These are phyloP conservation scores for Eulemur macaco DNA, from an alignment of 2,113 vertebrate genomes.

Conservation along the genomic window DNA sequence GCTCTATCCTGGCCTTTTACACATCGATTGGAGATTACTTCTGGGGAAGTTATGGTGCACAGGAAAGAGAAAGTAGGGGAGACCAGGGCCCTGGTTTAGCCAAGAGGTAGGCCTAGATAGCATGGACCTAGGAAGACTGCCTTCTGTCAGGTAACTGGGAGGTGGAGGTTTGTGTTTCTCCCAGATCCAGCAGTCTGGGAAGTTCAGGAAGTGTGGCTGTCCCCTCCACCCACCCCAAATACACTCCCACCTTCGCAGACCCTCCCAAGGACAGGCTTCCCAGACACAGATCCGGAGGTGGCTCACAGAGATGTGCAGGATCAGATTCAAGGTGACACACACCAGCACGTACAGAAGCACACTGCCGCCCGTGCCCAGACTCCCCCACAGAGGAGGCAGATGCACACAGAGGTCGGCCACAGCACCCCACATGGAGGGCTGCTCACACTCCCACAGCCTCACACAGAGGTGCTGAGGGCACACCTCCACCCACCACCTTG, in stretches of 20 bases:
- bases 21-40: neutral
- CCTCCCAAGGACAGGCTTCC: constrained; percentile 14
- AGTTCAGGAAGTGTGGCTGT: neutral
- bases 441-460: neutral
- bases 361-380: neutral
- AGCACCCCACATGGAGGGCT: neutral
- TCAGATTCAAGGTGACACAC: constrained; percentile 66
- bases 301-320: neutral
- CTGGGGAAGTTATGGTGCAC: neutral
- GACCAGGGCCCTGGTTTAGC: neutral
- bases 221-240: too few species aligned
- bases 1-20: neutral
- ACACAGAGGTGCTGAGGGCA: neutral
- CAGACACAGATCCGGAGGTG: neutral
- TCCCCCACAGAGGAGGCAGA: neutral
- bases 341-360: neutral
- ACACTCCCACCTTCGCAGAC: neutral
- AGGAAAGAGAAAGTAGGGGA: neutral
- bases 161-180: neutral
- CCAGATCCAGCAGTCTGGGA: neutral
- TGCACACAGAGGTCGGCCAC: constrained; percentile 9
- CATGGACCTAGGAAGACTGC: neutral
- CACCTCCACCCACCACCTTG: neutral
- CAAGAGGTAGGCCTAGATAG: neutral
- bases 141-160: neutral